Percentiles rank a stretch among this genome's conserved stretches.
These are phyloP conservation scores for Pangasianodon gigas DNA, from an alignment of 2,113 vertebrate genomes.

Conservation along the genomic window DNA sequence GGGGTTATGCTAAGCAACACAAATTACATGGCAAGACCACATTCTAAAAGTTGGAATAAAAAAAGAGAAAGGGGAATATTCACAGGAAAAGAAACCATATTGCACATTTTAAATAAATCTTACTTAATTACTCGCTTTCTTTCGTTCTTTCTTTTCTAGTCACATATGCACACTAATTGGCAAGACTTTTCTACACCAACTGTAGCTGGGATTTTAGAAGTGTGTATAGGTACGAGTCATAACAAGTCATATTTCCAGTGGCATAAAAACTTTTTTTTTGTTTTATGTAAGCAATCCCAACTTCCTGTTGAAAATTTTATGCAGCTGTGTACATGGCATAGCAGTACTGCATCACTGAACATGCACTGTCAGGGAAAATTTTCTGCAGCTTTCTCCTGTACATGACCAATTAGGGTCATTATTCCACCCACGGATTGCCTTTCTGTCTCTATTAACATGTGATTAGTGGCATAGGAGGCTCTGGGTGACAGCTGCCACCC, in stretches of 20 bases:
- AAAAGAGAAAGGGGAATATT: too few species aligned
- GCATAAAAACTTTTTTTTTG: not conserved
- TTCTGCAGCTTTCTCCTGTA: not conserved
- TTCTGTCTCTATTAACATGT: not conserved
- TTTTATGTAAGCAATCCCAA: not conserved
- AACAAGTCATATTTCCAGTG: not conserved
- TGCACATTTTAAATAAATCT: not conserved
- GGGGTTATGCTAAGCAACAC: constrained; percentile 25
- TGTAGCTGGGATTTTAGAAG: not conserved
- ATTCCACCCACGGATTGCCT: not conserved
- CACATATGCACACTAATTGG: not conserved
- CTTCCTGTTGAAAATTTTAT: not conserved
- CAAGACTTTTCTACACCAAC: not conserved
- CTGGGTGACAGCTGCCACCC: not conserved
- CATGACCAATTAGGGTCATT: not conserved
- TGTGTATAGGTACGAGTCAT: not conserved
- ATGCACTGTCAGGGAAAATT: not conserved
- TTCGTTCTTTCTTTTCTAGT: not conserved
- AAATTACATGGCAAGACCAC: constrained; percentile 33
- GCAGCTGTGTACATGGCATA: not conserved
- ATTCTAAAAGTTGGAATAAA: not conserved
- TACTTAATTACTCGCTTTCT: not conserved
- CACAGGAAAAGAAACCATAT: too few species aligned
- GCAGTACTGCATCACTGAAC: not conserved
- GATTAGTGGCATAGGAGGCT: not conserved